These are phyloP conservation scores for Onthophagus sagittarius DNA, from an alignment of 2,888 invertebrate genomes.

Conservation along the genomic window DNA sequence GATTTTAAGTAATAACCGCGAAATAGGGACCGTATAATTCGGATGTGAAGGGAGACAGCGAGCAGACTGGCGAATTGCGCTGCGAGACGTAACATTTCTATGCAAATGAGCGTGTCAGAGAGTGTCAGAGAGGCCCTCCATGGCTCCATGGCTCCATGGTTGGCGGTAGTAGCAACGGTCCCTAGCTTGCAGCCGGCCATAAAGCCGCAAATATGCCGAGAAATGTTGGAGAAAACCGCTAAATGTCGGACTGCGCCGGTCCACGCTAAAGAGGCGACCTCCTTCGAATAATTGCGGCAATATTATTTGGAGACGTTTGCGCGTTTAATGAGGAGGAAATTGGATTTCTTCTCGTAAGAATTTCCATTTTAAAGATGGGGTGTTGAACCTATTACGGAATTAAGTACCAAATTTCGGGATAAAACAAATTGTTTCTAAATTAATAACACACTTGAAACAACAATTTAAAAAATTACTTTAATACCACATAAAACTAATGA, in stretches of 20 bases:
- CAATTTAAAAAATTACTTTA: background rate
- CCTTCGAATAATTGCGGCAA: slow-evolving; percentile 27
- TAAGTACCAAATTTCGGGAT: background rate
- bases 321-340: slow-evolving; percentile 5
- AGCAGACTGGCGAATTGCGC: slow-evolving; percentile 35
- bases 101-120: slow-evolving; percentile 41
- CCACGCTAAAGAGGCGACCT: slow-evolving; percentile 20
- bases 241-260: slow-evolving; percentile 21
- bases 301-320: slow-evolving; percentile 14
- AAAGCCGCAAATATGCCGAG: slow-evolving; percentile 35
- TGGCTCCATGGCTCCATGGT: too few relatives aligned
- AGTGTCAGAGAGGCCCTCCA: slow-evolving; percentile 35
- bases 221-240: slow-evolving; percentile 22
- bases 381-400: background rate
- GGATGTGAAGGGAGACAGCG: slow-evolving; percentile 12
- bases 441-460: background rate
- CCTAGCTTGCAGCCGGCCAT: slow-evolving; percentile 27
- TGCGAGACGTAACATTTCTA: slow-evolving; percentile 35
- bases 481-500: background rate
- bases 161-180: background rate
- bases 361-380: background rate
- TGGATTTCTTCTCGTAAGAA: background rate
- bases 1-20: slow-evolving; percentile 6
- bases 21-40: slow-evolving; percentile 5
- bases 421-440: background rate